A percentile compares a stretch with the other conserved stretches of the same genome.
Evolutionary conservation across 2,113 vertebrate genomes (phyloP).

Genomic region (Phaethon lepturus): DNA sequence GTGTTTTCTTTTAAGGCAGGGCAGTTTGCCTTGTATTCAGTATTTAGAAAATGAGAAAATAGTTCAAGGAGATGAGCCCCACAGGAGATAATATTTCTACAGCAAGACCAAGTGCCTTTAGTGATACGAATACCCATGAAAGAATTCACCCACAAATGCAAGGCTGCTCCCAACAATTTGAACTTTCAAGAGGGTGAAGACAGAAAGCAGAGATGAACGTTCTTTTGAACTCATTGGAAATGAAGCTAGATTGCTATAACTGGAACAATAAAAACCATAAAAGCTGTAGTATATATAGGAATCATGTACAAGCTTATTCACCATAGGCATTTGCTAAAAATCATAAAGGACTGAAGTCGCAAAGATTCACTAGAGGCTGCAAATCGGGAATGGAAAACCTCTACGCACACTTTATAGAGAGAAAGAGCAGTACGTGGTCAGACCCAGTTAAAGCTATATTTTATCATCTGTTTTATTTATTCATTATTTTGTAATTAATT

Average conservation of each 20-base stretch:
- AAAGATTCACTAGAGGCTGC: background rate
- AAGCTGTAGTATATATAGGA: background rate
- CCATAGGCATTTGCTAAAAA: background rate
- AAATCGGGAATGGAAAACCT: background rate
- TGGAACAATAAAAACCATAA: background rate
- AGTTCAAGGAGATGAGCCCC: conserved; percentile 7
- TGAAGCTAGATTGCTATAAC: background rate
- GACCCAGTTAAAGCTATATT: background rate
- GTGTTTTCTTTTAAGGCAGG: background rate
- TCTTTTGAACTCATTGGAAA: background rate
- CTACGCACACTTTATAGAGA: background rate
- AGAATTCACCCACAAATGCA: background rate
- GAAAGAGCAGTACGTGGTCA: background rate
- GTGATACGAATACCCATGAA: background rate
- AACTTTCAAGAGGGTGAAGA: background rate
- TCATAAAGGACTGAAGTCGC: background rate
- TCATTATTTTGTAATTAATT: background rate
- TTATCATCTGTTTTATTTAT: background rate
- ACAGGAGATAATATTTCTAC: background rate
- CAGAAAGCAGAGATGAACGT: background rate
- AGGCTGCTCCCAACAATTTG: background rate
- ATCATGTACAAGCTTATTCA: background rate
- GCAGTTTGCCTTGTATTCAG: background rate
- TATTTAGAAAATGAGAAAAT: conserved; percentile 32
- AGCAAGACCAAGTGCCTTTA: background rate